Evolutionary conservation across 1,140 invertebrate species (phyloP), one percentile per base, ranked within the genome.

Genomic region (Danaus melanippus): DNA sequence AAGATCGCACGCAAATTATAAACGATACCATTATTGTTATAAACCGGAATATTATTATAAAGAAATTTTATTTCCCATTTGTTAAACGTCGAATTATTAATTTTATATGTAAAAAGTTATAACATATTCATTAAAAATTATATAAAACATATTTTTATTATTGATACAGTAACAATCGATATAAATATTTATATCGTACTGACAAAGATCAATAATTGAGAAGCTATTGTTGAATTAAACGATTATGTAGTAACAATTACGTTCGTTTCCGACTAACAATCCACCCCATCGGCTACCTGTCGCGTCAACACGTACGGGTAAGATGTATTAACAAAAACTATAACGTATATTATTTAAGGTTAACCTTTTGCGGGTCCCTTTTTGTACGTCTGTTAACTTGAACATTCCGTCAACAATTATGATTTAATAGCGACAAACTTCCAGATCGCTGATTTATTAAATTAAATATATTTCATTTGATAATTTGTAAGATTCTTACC

Each of bases 11-110:
- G 83, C 83, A 86, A 86, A 86, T 86, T 86, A 86, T 86, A 83
- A 86, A 80, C 83, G 83, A 86, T 84, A 83, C 79, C 81, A 86
- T 84, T 86, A 86, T 86, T 84, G 80, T 84, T 83, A 83, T 77
- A 80, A 75, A 32, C 21, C 7, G 21, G 21, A 7, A 32, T 32
- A 32, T 32, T 32, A 32, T 32, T 32, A 32, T 4, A 7, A 32
- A 32, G 21, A 32, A 32, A 32, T 32, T 32, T 8, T 32, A 3
- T 0, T 8, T 7, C 21, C 7, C 21, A 32, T 32, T 32, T 32
- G 21, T 32, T 32, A 32, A 32, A 32, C 21, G 21, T 32, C 21
- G 2, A 15, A 15, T 2, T 32, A 32, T 32, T 32, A 32, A 32
- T 15, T 15, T 15, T 15, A 15, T 15, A 15, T 15, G 3, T 15